Percentiles rank a stretch among this genome's conserved stretches.
These are phyloP conservation scores for Muraenolepis orangiensis DNA, from an alignment of 2,797 vertebrate genomes.

Conservation along the genomic window DNA sequence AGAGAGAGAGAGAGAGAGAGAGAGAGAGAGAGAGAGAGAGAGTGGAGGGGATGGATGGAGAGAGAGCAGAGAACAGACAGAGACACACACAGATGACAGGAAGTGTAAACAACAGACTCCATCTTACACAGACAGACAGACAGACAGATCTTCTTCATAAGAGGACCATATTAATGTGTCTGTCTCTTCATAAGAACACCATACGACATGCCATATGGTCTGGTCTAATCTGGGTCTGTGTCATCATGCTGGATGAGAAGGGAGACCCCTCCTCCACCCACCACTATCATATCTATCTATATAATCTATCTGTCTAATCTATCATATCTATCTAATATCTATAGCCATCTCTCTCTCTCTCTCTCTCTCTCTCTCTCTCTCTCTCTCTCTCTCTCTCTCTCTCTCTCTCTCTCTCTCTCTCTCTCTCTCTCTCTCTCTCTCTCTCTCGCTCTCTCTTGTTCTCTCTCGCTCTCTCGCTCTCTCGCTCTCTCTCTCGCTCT, in stretches of 20 bases:
- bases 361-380: too few species aligned
- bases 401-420: too few species aligned
- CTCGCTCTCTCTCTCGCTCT: constrained; percentile 4
- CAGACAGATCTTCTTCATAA: background rate
- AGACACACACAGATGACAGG: constrained; percentile 6
- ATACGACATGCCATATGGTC: constrained; percentile 73
- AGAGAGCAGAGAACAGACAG: constrained; percentile 17
- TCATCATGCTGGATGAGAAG: constrained; percentile 65
- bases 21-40: background rate
- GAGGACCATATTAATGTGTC: too few species aligned
- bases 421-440: too few species aligned
- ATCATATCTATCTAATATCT: background rate
- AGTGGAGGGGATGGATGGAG: background rate
- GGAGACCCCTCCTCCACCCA: constrained; percentile 53
- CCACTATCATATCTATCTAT: background rate
- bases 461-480: background rate
- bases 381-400: too few species aligned
- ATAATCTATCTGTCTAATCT: background rate
- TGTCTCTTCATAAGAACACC: too few species aligned
- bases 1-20: background rate
- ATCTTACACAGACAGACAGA: constrained; percentile 7
- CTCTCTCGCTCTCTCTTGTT: background rate
- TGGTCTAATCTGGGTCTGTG: constrained; percentile 72
- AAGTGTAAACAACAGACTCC: constrained; percentile 8
- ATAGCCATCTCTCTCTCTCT: too few species aligned